Evolutionary conservation across 2,888 invertebrate genomes (phyloP).

Genomic region (Itoplectis maculator): DNA sequence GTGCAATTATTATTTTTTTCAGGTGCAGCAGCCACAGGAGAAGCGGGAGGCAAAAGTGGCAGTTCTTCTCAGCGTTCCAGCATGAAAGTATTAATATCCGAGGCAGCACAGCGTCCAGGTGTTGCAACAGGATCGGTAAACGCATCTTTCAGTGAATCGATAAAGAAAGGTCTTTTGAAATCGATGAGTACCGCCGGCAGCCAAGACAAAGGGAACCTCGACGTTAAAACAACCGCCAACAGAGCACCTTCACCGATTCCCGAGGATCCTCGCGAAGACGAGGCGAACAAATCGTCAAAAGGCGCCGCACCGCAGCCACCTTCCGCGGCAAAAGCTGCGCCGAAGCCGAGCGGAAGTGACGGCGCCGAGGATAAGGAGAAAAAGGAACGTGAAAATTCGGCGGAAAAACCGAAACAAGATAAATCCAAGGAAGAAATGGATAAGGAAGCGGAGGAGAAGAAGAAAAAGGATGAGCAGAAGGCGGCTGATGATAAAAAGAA

Average conservation of each 20-base stretch:
- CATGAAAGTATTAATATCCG: slow-evolving; percentile 64
- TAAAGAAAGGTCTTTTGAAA: slow-evolving; percentile 76
- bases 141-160: slow-evolving; percentile 67
- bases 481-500: slow-evolving; percentile 71
- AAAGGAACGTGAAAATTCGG: not conserved
- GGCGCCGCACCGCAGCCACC: slow-evolving; percentile 78
- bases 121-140: slow-evolving; percentile 35
- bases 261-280: slow-evolving; percentile 86
- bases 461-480: slow-evolving; percentile 60
- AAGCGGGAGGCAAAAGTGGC: slow-evolving; percentile 40
- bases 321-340: slow-evolving; percentile 83
- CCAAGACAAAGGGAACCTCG: slow-evolving; percentile 66
- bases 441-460: slow-evolving; percentile 4
- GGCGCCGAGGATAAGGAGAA: slow-evolving; percentile 35
- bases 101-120: slow-evolving; percentile 38
- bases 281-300: slow-evolving; percentile 70
- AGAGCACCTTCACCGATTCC: slow-evolving; percentile 87
- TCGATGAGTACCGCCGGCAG: slow-evolving; percentile 69
- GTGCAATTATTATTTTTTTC: not conserved
- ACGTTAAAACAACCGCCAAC: slow-evolving; percentile 42
- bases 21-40: slow-evolving; percentile 28
- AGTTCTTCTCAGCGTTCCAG: slow-evolving; percentile 68
- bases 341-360: slow-evolving; percentile 73
- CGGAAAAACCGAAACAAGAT: slow-evolving; percentile 38
- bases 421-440: not conserved